Percentiles rank a stretch among this genome's conserved stretches.
phyloP scores from a whole-genome alignment of 2,113 vertebrate species.

The Speoplatyrhinus poulsoni region DNA sequence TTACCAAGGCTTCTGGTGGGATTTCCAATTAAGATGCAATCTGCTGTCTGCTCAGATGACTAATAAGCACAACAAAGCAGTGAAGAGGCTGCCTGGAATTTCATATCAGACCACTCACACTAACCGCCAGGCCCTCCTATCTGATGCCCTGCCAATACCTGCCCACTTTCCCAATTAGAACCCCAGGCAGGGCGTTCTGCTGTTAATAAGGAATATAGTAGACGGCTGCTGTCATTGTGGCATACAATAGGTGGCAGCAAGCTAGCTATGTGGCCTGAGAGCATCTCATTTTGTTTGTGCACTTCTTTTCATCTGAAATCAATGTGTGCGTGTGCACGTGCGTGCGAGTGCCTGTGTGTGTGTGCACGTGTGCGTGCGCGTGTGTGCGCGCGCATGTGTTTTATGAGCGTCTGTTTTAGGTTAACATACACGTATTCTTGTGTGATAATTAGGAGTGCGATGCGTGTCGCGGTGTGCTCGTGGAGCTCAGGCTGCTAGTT shows the following conservation, averaged over 20 bases:
- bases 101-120: constrained; percentile 75
- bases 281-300: constrained; percentile 42
- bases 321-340: background rate
- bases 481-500: constrained; percentile 35
- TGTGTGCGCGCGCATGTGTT: constrained; percentile 1
- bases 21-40: constrained; percentile 79
- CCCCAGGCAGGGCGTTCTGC: constrained; percentile 52
- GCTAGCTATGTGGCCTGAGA: constrained; percentile 44
- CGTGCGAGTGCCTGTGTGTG: background rate
- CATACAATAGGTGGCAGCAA: constrained; percentile 39
- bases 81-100: constrained; percentile 68
- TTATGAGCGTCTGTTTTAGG: constrained; percentile 33
- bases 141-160: constrained; percentile 70
- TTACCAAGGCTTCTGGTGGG: constrained; percentile 67
- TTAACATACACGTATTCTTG: constrained; percentile 40
- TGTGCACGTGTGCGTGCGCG: constrained; percentile 16
- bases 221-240: constrained; percentile 38
- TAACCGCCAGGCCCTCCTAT: constrained; percentile 64
- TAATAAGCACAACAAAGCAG: constrained; percentile 77
- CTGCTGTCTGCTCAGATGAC: constrained; percentile 74
- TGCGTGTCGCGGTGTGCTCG: constrained; percentile 35
- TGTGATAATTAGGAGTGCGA: constrained; percentile 69
- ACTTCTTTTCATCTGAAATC: constrained; percentile 53
- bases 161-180: constrained; percentile 66
- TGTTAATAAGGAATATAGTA: constrained; percentile 64